A percentile compares a stretch with the other conserved stretches of the same genome.
phyloP scores from a whole-genome alignment of 2,113 vertebrate genomes.

The Phaethornis superciliosus region DNA sequence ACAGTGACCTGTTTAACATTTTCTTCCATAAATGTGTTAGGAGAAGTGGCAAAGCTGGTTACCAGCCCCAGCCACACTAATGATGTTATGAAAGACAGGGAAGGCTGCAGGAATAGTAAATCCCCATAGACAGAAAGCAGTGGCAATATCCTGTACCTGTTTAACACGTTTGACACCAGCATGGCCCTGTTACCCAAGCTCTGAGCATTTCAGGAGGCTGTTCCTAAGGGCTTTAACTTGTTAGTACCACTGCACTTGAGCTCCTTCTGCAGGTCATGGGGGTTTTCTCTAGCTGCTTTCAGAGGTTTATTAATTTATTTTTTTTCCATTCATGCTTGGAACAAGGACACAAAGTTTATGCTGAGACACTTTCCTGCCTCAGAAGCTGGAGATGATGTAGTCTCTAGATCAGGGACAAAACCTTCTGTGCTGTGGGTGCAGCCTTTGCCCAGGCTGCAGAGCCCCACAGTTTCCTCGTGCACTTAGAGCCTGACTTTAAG shows the following conservation, averaged over 20 bases:
- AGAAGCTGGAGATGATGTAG: neutral
- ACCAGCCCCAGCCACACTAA: neutral
- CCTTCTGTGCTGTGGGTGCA: neutral
- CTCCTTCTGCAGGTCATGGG: neutral
- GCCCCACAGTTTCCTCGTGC: neutral
- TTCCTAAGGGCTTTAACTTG: neutral
- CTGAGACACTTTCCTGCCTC: neutral
- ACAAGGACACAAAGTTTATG: neutral
- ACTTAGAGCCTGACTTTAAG: neutral
- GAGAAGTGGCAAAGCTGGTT: neutral
- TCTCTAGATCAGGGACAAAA: neutral
- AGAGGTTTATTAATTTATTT: neutral
- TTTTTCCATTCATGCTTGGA: neutral
- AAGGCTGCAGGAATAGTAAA: neutral
- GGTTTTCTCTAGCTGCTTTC: neutral
- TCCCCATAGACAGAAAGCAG: neutral
- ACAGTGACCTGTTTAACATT: neutral
- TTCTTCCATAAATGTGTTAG: neutral
- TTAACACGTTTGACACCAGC: fast-evolving
- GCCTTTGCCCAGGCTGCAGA: neutral
- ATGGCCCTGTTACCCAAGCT: fast-evolving
- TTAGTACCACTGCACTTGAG: neutral
- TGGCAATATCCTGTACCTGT: neutral
- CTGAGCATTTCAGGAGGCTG: neutral
- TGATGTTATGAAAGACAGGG: neutral